phyloP scores from a whole-genome alignment of 2,113 vertebrate genomes.

The Podarcis raffonei region DNA sequence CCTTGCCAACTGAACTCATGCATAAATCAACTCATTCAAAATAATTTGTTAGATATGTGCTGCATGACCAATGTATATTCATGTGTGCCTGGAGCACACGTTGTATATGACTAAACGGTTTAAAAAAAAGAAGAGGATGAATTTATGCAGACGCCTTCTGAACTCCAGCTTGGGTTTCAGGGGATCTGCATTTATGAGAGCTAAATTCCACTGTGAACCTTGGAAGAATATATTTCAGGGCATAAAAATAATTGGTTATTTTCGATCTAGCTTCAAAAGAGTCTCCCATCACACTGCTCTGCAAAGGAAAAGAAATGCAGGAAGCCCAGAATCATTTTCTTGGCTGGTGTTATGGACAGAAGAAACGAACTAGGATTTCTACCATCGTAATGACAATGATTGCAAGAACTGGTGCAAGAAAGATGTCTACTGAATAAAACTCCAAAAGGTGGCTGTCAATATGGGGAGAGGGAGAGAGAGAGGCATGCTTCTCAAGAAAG shows the following conservation, averaged over 20 bases:
- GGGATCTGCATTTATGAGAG: slow-evolving; percentile 13
- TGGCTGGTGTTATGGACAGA: background rate
- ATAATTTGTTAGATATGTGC: slow-evolving; percentile 19
- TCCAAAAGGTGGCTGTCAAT: background rate
- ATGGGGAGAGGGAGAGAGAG: no score
- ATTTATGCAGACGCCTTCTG: background rate
- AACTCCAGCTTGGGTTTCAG: slow-evolving; percentile 23
- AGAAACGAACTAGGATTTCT: background rate
- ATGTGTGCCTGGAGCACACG: slow-evolving; percentile 4
- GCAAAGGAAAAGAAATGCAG: background rate
- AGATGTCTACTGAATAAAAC: background rate
- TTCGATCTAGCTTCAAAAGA: slow-evolving; percentile 1
- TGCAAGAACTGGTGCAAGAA: background rate
- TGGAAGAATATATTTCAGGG: slow-evolving; percentile 22
- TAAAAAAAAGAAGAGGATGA: slow-evolving; percentile 4
- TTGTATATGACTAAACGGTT: slow-evolving; percentile 22
- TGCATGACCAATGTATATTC: slow-evolving; percentile 35
- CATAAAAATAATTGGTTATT: slow-evolving; percentile 14
- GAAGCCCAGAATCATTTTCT: background rate
- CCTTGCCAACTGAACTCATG: background rate
- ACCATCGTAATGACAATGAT: background rate
- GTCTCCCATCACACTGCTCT: slow-evolving; percentile 4
- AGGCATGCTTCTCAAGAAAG: background rate
- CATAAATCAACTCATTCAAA: slow-evolving; percentile 28
- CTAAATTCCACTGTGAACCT: background rate